Evolutionary conservation across 2,113 vertebrate genomes (phyloP).

Genomic region (Xerus inauris): DNA sequence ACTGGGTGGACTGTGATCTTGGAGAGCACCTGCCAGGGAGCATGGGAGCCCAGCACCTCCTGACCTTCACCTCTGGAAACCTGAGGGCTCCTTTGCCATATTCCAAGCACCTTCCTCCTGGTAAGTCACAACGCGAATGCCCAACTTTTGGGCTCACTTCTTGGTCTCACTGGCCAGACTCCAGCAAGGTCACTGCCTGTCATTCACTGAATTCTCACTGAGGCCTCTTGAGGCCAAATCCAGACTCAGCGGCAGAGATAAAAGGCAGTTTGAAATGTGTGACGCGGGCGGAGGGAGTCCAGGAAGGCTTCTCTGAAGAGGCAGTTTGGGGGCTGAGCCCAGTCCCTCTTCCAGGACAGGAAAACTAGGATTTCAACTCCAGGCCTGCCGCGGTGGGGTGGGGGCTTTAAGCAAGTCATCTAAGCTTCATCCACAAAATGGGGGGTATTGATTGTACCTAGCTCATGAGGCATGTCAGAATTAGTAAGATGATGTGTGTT

Average conservation of each 20-base stretch:
- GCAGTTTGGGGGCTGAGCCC: not conserved
- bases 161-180: not conserved
- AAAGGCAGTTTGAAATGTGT: not conserved
- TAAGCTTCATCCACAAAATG: not conserved
- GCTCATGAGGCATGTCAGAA: not conserved
- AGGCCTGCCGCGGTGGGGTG: too few relatives aligned
- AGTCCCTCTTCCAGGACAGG: not conserved
- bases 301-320: not conserved
- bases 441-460: rapidly evolving
- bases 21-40: not conserved
- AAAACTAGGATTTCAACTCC: not conserved
- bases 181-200: not conserved
- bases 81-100: not conserved
- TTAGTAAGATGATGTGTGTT: not conserved
- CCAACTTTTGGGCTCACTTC: not conserved
- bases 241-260: not conserved
- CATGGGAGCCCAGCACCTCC: not conserved
- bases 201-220: not conserved
- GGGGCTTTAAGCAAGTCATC: not conserved
- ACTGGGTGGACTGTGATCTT: not conserved
- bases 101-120: not conserved
- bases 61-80: not conserved
- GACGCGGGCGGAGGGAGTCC: not conserved
- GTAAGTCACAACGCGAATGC: not conserved
- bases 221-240: not conserved